Base-by-base conservation (phyloP, 2,888 invertebrate species). In the Hypsopygia costalis region DNA sequence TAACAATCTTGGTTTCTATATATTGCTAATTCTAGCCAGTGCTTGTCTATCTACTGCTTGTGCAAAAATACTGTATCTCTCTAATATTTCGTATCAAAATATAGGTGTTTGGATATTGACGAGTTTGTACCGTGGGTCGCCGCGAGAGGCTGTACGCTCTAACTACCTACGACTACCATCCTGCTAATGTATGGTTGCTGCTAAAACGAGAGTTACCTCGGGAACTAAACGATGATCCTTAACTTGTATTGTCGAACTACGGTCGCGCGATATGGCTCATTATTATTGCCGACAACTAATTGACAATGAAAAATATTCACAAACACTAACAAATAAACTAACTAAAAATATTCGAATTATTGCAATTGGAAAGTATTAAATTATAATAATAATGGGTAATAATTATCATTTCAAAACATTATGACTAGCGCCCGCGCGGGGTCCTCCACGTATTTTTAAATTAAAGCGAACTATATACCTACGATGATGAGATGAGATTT, bases 101-200 rank as follows among this genome's bases (percentile, higher is more conserved):
- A 86, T 74, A 81, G 52, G 63, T 67, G 60, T 69, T 64, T 69
- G 69, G 63, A 71, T 64, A 67, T 61, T 69, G 69, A 65, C 58
- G 62, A 62, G 62, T 86, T 86, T 86, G 86, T 86, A 86, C 83
- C 72, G 69, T 67, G 56, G 64, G 61, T 69, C 62, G 58, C 64
- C 44, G 48, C 55, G 69, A 75, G 69, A 75, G 77, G 77, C 70
- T 74, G 79, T 49, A 46, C 42, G 31, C 36, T 40, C 30, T 41
- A 25, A 16, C 6, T 21, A 30, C 31, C 32, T 31, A 32, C 9
- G 7, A 25, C 9, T 16, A 11, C 20, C n/a, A 3, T 33, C 12
- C 25, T n/a, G 11, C 25, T 16, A 9, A 28, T 33, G 25, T 38
- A 33, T 38, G 32, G 38, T 32, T 38, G 22, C 12, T 3, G 36